Evolutionary conservation across 2,797 vertebrate species (phyloP), one percentile per base, ranked within the genome.

Genomic region (Melanotaenia pygmaea): DNA sequence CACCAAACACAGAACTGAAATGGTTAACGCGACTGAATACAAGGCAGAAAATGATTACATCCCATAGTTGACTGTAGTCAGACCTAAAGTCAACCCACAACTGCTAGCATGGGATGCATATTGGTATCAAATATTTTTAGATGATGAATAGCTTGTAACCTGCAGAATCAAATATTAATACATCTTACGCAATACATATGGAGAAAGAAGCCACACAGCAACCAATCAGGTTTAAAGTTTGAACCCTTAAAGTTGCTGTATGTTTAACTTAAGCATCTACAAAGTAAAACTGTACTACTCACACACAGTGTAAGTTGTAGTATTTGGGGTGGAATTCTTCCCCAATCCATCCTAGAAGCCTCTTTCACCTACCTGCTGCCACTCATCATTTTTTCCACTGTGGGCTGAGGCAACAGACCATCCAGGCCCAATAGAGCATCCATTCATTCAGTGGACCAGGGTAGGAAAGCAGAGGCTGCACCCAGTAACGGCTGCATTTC

Each of bases 301-400:
- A 34, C 66, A 16, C 11, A 22, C 62, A 64, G 61, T 86, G 72
- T 84, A 69, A 30, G 66, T 32, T 22, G 40, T 57, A 38, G 54
- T 24, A 30, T 13, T 60, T 13, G 38, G n/a, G 59, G 74, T 59
- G 65, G 72, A 82, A 76, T 81, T 72, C 72, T 83, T 75, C 75
- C 53, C 51, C 47, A 22, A 63, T 22, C 64, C 1, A 26, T 61
- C 70, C 82, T 67, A 81, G 72, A 79, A 83, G 86, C 72, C 79
- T 81, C 85, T 83, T 76, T 85, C 85, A 88, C 81, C 82, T 91
- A 91, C 91, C 88, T 92, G 88, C 85, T 81, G 77, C 77, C 50
- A 64, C 66, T 70, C 37, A 50, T 92, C 88, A 90, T 85, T 92
- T 82, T 94, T 94, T 94, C 93, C 94, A 87, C 80, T 59, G 88